Evolutionary conservation across 2,797 vertebrate genomes (phyloP), one percentile per base, ranked within the genome.

Genomic region (Typhlichthys eigenmanni): DNA sequence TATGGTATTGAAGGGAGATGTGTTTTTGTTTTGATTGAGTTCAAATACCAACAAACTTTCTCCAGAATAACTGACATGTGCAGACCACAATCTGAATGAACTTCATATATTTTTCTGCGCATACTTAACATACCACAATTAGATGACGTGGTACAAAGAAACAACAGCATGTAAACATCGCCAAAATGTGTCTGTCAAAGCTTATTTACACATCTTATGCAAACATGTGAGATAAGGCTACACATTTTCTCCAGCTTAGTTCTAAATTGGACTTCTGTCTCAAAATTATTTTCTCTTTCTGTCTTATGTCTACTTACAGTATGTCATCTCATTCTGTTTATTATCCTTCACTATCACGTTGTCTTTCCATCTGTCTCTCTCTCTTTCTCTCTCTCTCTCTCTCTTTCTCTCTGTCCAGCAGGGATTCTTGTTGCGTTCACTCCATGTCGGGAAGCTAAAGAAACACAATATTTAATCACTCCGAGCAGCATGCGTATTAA

Each of bases 181-280:
- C 24, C 24, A 24, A 24, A 24, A 24, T 24, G 24, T 24, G 24
- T 24, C 24, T 24, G 24, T 55, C 4, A 56, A 13, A 75, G 72
- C 55, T 71, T 55, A 6, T 76, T 69, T 53, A 57, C 55, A 74
- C 69, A 48, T 71, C 73, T 74, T 53, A 83, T 83, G 83, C 79
- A 47, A 78, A 79, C 75, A 69, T 57, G 64, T 72, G 72, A 85
- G 79, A 86, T 80, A 80, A 85, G 78, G 61, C 62, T 58, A 46
- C 64, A 56, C 63, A 47, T 66, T 78, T 62, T 72, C 32, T 61
- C 60, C 72, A 68, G 75, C 82, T 78, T 80, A 75, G 85, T 80
- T 85, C 24, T 52, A 70, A 71, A 79, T 64, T 64, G 58, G 72
- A 63, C 64, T 79, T 84, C 62, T 68, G 69, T 70, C 92, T 90